Conservation (phyloP, 2,888 invertebrate species). For the Ecliptopera silaceata region DNA sequence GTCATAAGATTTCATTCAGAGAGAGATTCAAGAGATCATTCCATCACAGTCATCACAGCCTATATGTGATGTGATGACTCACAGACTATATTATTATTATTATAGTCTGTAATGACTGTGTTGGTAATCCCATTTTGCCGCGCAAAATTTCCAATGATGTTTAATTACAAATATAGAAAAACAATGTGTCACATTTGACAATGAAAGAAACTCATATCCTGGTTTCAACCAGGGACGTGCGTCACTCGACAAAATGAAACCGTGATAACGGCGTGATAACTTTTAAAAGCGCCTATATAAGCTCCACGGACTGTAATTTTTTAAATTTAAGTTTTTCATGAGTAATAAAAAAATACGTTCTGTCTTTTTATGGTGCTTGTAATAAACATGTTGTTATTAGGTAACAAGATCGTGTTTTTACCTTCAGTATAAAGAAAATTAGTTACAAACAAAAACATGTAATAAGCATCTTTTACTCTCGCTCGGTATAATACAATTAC, state of each 20-base stretch:
- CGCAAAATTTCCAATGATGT: not conserved
- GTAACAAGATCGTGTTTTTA: not conserved
- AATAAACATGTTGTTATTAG: not conserved
- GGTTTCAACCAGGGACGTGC: constrained; percentile 32
- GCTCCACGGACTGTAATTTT: constrained; percentile 19
- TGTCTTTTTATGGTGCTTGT: not conserved
- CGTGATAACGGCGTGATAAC: constrained; percentile 51
- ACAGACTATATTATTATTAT: too few relatives aligned
- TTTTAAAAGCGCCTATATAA: constrained; percentile 43
- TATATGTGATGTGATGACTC: too few relatives aligned
- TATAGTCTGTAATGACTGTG: too few relatives aligned
- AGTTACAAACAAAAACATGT: too few relatives aligned
- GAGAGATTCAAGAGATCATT: too few relatives aligned
- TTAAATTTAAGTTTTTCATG: constrained; percentile 3
- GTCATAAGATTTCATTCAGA: too few relatives aligned
- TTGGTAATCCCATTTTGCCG: too few relatives aligned
- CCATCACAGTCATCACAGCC: too few relatives aligned
- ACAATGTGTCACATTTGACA: constrained; percentile 36
- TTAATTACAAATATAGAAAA: not conserved
- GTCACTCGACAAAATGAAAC: constrained; percentile 46
- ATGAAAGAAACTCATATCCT: constrained; percentile 51
- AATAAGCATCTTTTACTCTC: too few relatives aligned
- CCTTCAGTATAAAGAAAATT: too few relatives aligned
- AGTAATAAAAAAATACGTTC: not conserved
- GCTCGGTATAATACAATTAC: too few relatives aligned